phyloP scores from a whole-genome alignment of 35 echinoderm and acorn worm species.

The Acanthaster planci region DNA sequence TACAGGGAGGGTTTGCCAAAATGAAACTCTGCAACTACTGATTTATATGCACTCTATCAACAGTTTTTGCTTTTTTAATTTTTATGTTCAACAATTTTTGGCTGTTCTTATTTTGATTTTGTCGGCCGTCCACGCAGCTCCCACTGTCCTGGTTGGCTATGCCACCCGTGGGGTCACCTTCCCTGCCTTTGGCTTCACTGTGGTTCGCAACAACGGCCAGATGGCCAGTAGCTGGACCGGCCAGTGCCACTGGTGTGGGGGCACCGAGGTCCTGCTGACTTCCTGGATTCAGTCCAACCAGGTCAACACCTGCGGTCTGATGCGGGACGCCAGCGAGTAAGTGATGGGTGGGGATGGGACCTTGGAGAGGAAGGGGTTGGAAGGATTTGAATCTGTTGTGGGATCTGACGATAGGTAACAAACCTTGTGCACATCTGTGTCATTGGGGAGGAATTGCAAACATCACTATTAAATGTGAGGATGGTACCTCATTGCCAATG shows the following conservation, averaged over 20 bases:
- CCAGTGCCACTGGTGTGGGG: conserved; percentile 85
- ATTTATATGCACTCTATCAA: too few relatives aligned
- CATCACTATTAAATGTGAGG: too few relatives aligned
- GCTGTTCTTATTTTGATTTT: not conserved
- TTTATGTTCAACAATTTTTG: too few relatives aligned
- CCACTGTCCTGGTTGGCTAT: conserved; percentile 83
- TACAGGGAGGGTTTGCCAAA: not conserved
- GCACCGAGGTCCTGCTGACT: conserved; percentile 75
- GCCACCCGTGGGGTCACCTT: conserved; percentile 61
- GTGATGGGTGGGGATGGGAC: too few relatives aligned
- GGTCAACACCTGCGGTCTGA: conserved; percentile 57
- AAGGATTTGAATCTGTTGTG: too few relatives aligned
- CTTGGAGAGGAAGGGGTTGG: too few relatives aligned
- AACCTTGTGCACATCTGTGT: too few relatives aligned
- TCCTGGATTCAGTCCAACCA: conserved; percentile 84
- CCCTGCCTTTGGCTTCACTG: conserved; percentile 89
- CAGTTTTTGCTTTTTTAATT: too few relatives aligned
- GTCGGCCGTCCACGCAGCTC: conserved; percentile 18
- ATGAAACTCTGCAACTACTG: too few relatives aligned
- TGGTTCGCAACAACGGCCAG: conserved; percentile 74
- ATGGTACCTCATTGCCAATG: too few relatives aligned
- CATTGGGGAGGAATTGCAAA: too few relatives aligned
- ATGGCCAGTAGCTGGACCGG: conserved; percentile 96
- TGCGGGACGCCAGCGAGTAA: conserved; percentile 57
- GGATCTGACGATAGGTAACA: too few relatives aligned